Percentiles rank a stretch among this genome's conserved stretches.
Evolutionary conservation across 2,888 invertebrate genomes (phyloP).

Genomic region (Corythucha ciliata): DNA sequence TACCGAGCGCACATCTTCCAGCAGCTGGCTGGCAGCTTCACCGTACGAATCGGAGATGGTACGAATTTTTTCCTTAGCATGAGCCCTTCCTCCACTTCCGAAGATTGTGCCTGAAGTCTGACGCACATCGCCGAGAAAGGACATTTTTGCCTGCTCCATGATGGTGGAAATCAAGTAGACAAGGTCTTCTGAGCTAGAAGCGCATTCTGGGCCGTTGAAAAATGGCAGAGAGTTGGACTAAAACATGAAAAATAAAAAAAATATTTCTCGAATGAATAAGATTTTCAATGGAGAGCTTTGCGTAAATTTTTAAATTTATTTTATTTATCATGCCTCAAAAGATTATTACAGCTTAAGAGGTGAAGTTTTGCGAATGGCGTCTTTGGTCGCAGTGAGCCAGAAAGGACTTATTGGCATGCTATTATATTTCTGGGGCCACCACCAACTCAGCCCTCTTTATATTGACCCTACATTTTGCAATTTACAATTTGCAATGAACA

Average conservation of each 20-base stretch:
- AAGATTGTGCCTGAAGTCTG: neutral
- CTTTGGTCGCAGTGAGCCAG: too few species aligned
- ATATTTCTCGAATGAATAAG: too few species aligned
- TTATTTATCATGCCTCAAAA: too few species aligned
- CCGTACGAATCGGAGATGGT: constrained; percentile 26
- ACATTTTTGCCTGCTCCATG: constrained; percentile 32
- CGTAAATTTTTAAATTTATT: neutral
- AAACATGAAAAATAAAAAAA: constrained; percentile 18
- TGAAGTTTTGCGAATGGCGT: too few species aligned
- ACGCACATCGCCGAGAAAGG: constrained; percentile 12
- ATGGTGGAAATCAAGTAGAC: constrained; percentile 48
- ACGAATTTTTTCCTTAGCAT: constrained; percentile 10
- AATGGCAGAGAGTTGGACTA: constrained; percentile 30
- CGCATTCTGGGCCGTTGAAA: constrained; percentile 21
- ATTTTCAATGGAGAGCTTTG: too few species aligned
- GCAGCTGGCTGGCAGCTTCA: constrained; percentile 26
- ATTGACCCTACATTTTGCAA: too few species aligned
- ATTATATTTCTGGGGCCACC: too few species aligned
- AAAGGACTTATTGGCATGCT: too few species aligned
- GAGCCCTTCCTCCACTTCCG: constrained; percentile 3
- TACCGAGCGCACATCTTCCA: constrained; percentile 28
- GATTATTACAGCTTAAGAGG: too few species aligned
- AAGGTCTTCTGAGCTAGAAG: constrained; percentile 42
- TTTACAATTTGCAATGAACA: too few species aligned
- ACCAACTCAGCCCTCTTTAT: too few species aligned